Evolutionary conservation across 2,888 invertebrate genomes (phyloP).

Genomic region (Baronia brevicornis): DNA sequence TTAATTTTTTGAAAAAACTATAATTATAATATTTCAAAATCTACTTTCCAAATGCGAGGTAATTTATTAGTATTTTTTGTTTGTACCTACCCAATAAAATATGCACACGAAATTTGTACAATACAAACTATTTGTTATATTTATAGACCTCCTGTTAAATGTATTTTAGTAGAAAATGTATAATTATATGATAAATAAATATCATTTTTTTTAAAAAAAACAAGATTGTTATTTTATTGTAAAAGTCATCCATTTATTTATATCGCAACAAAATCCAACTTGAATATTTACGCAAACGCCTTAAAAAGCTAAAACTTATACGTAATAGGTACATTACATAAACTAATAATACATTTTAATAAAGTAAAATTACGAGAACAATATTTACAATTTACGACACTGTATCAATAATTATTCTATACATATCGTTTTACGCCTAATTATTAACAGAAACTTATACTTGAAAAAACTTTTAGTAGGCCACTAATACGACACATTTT

Average conservation of each 20-base stretch:
- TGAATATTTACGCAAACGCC: slow-evolving; percentile 50
- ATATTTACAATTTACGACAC: slow-evolving; percentile 68
- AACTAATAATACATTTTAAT: slow-evolving; percentile 69
- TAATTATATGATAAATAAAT: slow-evolving; percentile 33
- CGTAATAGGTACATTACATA: slow-evolving; percentile 32
- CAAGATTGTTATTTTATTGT: slow-evolving; percentile 23
- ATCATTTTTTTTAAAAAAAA: slow-evolving; percentile 26
- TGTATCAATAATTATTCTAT: slow-evolving; percentile 58
- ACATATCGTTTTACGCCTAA: slow-evolving; percentile 67
- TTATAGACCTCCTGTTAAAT: slow-evolving; percentile 62
- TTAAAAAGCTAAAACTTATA: slow-evolving; percentile 61
- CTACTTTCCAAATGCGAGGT: slow-evolving; percentile 75
- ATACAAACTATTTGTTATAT: slow-evolving; percentile 23
- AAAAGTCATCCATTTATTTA: slow-evolving; percentile 36
- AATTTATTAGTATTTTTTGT: slow-evolving; percentile 62
- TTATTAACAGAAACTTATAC: slow-evolving; percentile 67
- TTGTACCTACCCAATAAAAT: slow-evolving; percentile 45
- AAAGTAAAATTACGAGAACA: slow-evolving; percentile 68
- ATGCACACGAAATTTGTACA: slow-evolving; percentile 37
- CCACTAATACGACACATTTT: slow-evolving; percentile 65
- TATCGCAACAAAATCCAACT: slow-evolving; percentile 68
- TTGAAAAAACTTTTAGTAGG: slow-evolving; percentile 61
- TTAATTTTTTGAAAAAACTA: slow-evolving; percentile 64
- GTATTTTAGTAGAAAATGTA: slow-evolving; percentile 40
- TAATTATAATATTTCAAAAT: slow-evolving; percentile 66